Evolutionary conservation across 2,797 vertebrate genomes (phyloP).

Genomic region (Antennarius maculatus): DNA sequence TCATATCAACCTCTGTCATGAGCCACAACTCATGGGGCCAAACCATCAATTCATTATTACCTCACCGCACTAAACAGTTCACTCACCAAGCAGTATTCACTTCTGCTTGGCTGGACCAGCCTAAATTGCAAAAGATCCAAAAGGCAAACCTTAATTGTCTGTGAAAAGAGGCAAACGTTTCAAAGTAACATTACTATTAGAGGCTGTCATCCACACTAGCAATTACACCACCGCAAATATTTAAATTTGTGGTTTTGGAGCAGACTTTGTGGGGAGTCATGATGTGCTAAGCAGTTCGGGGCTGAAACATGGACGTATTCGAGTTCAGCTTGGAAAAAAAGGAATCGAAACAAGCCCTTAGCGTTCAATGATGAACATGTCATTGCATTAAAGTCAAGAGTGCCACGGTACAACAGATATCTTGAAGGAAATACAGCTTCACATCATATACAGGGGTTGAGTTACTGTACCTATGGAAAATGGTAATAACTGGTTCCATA

Average conservation of each 20-base stretch:
- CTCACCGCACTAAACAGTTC: constrained; percentile 51
- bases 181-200: constrained; percentile 67
- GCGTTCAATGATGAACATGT: constrained; percentile 70
- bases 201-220: constrained; percentile 68
- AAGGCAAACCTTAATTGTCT: constrained; percentile 70
- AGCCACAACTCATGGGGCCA: constrained; percentile 38
- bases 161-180: constrained; percentile 75
- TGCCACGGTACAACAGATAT: constrained; percentile 65
- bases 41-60: constrained; percentile 46
- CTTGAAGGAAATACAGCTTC: constrained; percentile 61
- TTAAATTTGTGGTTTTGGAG: constrained; percentile 76
- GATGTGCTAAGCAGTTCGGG: constrained; percentile 63
- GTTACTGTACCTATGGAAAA: constrained; percentile 74
- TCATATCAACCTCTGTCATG: constrained; percentile 50
- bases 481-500: constrained; percentile 75
- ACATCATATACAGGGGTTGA: constrained; percentile 69
- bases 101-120: constrained; percentile 44
- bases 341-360: constrained; percentile 48
- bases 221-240: constrained; percentile 78
- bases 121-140: constrained; percentile 65
- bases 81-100: constrained; percentile 57
- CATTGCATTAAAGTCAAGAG: constrained; percentile 62
- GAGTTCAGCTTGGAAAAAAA: constrained; percentile 30
- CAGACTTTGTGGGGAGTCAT: constrained; percentile 50
- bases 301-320: constrained; percentile 48